A percentile compares a stretch with the other conserved stretches of the same genome.
phyloP scores from a whole-genome alignment of 2,888 invertebrate species.

The Ditula angustiorana region DNA sequence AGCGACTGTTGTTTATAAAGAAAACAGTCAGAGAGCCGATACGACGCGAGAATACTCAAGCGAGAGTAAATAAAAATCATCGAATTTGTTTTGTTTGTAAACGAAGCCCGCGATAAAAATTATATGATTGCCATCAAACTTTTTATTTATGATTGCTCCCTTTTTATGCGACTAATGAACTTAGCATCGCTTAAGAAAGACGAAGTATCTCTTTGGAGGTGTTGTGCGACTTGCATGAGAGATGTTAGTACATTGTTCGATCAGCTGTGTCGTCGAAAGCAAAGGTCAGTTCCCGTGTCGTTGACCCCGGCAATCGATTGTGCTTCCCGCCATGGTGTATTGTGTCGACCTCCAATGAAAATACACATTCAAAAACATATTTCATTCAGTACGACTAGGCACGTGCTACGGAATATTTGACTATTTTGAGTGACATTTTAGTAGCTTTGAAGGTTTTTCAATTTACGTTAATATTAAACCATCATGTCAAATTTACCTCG shows the following conservation, averaged over 20 bases:
- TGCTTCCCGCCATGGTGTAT: slow-evolving; percentile 74
- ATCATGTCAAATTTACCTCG: not conserved
- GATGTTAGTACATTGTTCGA: slow-evolving; percentile 54
- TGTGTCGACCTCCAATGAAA: slow-evolving; percentile 72
- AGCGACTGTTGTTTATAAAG: slow-evolving; percentile 30
- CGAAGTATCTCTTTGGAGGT: not conserved
- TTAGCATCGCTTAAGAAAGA: slow-evolving; percentile 21
- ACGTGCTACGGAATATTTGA: slow-evolving; percentile 13
- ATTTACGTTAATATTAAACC: not conserved
- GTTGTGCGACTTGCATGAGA: slow-evolving; percentile 29
- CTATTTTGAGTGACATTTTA: slow-evolving; percentile 14
- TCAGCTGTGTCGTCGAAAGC: slow-evolving; percentile 81
- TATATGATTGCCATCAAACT: slow-evolving; percentile 37
- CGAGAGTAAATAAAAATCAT: slow-evolving; percentile 33
- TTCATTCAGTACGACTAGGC: slow-evolving; percentile 38
- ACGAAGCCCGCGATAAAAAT: slow-evolving; percentile 36
- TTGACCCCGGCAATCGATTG: slow-evolving; percentile 81
- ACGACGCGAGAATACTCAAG: slow-evolving; percentile 30
- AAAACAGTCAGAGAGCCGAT: slow-evolving; percentile 27
- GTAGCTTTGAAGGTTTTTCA: not conserved
- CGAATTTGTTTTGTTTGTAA: slow-evolving; percentile 39
- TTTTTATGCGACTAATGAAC: slow-evolving; percentile 39
- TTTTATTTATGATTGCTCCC: slow-evolving; percentile 32
- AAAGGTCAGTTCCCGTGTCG: slow-evolving; percentile 83
- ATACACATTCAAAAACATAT: slow-evolving; percentile 51